Base-by-base conservation (phyloP, 1,140 invertebrate genomes). In the Lepidurus packardi region DNA sequence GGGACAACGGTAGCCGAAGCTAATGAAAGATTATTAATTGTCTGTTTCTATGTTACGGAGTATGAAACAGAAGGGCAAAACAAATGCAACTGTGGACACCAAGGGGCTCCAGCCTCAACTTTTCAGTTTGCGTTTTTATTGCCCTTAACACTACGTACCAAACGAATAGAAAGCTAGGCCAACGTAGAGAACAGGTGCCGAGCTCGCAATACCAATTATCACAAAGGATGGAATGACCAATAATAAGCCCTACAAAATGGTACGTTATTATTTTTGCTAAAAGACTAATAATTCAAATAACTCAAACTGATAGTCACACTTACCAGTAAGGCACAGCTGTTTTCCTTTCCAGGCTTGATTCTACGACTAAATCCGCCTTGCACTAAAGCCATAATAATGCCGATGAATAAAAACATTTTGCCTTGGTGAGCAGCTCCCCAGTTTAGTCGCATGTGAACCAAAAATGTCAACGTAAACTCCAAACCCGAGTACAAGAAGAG, bases 391-490 rank as follows among this genome's bases (percentile, higher is more conserved):
- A 99, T 99, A 41, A 93, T 89, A 24, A 95, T 81, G 85, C 97
- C 98, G 81, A 97, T 94, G 47, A 91, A 92, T 81, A 98, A 90
- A 85, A 98, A 99, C 94, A 99, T 98, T 88, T 92, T 95, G 8
- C 97, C 98, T 87, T 99, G 97, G 84, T 98, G 92, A 91, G 97
- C 95, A 43, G 95, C 94, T 43, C 91, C 92, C 84, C 96, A 99
- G 44, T 91, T 87, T 84, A 99, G 98, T 73, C 92, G 90, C 81
- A 96, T 91, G 87, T 98, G 96, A 74, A 95, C 98, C 43, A 99
- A 87, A 86, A 99, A 99, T 53, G 96, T 98, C 43, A 99, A 86
- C 1, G 97, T 99, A 84, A 98, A 99, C 86, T 99, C 98, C 45
- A 99, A 86, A 1, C 97, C 97, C 78, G 97, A 98, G 84, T 98